Percentiles rank a stretch among this genome's conserved stretches.
Conservation (phyloP, 35 echinoderm and acorn worm genomes). For the Ptychodera flava region DNA sequence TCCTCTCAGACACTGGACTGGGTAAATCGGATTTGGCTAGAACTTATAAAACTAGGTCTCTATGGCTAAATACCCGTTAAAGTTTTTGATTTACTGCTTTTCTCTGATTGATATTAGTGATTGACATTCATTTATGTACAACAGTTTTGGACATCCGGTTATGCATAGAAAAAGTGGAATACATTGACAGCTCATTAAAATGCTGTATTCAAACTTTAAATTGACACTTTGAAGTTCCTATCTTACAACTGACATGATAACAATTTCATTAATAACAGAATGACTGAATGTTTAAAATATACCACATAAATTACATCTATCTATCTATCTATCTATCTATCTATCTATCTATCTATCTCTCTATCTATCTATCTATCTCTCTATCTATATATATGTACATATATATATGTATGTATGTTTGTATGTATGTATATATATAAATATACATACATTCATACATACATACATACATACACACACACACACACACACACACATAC, state of each 20-base stretch:
- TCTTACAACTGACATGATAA: background rate
- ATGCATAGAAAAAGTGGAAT: too few relatives aligned
- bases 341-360: background rate
- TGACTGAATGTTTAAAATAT: background rate
- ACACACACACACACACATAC: background rate
- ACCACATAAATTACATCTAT: background rate
- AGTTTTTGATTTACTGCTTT: too few relatives aligned
- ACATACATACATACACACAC: background rate
- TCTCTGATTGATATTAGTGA: too few relatives aligned
- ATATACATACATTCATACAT: background rate
- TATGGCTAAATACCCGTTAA: too few relatives aligned
- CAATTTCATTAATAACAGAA: background rate
- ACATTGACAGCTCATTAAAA: too few relatives aligned
- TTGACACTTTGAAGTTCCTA: background rate
- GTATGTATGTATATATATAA: background rate
- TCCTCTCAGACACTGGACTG: too few relatives aligned
- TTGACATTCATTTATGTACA: too few relatives aligned
- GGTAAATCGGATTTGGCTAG: too few relatives aligned
- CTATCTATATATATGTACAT: background rate
- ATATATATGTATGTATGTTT: background rate
- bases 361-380: background rate
- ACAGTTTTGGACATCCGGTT: too few relatives aligned
- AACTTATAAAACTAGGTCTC: too few relatives aligned
- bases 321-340: background rate
- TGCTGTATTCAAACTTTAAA: background rate